Evolutionary conservation across 2,888 invertebrate genomes (phyloP).

Genomic region (Acanthosepion esculentum): DNA sequence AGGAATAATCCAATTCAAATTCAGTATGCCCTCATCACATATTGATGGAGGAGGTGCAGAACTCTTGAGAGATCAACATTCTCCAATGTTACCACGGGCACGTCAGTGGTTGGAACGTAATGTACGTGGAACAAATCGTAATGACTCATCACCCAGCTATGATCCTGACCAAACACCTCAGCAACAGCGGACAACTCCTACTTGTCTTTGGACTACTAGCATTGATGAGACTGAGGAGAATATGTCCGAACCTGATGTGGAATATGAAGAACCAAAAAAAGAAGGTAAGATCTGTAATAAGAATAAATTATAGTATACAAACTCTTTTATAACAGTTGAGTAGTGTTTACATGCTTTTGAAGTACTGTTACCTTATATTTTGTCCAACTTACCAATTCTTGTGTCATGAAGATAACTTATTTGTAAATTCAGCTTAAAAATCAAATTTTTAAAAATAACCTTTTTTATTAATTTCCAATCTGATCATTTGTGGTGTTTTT

Average conservation of each 20-base stretch:
- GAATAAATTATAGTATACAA: not conserved
- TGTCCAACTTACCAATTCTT: too few relatives aligned
- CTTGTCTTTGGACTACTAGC: slow-evolving; percentile 39
- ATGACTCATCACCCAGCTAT: not conserved
- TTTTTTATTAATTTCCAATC: too few relatives aligned
- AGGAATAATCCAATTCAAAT: slow-evolving; percentile 44
- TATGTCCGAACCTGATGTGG: slow-evolving; percentile 40
- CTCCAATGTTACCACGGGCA: slow-evolving; percentile 38
- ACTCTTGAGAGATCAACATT: slow-evolving; percentile 23
- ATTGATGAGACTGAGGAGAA: slow-evolving; percentile 41
- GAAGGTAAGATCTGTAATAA: not conserved
- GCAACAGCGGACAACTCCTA: not conserved
- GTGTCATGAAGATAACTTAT: too few relatives aligned
- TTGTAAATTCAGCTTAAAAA: too few relatives aligned
- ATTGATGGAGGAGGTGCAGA: slow-evolving; percentile 42
- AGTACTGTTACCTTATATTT: too few relatives aligned
- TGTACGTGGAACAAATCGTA: slow-evolving; percentile 37
- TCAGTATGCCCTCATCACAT: slow-evolving; percentile 45
- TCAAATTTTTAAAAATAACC: too few relatives aligned
- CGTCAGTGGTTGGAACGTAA: slow-evolving; percentile 37
- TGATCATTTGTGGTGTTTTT: too few relatives aligned
- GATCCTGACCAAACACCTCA: not conserved
- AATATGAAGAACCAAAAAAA: not conserved
- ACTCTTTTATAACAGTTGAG: too few relatives aligned
- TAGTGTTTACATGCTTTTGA: too few relatives aligned